A percentile compares a stretch with the other conserved stretches of the same genome.
These are phyloP conservation scores for Ivindomyrus marchei DNA, from an alignment of 2,113 vertebrate species.

Conservation along the genomic window DNA sequence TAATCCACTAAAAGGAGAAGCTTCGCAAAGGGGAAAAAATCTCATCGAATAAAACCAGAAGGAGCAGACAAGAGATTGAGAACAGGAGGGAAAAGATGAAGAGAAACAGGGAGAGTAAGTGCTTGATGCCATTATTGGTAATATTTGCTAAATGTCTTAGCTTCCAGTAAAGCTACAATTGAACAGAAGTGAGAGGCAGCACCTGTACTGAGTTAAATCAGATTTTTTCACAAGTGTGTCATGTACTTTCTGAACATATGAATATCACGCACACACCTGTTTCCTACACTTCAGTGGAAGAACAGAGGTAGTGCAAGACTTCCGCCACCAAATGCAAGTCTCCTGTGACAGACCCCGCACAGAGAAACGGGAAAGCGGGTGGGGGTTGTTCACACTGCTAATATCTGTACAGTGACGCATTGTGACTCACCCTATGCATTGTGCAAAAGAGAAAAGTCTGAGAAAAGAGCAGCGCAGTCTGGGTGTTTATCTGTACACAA, in stretches of 20 bases:
- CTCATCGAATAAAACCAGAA: background rate
- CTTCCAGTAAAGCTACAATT: background rate
- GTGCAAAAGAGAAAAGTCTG: background rate
- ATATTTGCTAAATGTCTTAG: background rate
- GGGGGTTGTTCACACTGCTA: background rate
- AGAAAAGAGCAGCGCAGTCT: background rate
- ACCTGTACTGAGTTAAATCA: background rate
- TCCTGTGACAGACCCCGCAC: background rate
- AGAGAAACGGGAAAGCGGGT: background rate
- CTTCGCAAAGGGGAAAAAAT: background rate
- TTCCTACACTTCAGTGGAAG: background rate
- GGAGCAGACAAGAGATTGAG: background rate
- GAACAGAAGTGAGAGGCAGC: background rate
- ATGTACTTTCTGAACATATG: background rate
- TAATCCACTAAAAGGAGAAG: background rate
- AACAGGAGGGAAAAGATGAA: background rate
- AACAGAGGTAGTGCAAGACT: background rate
- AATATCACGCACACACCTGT: background rate
- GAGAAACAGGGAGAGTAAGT: background rate
- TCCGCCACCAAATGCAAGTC: background rate
- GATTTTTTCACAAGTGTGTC: background rate
- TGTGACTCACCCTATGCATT: constrained; percentile 3
- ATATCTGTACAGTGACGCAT: background rate
- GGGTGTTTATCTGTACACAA: background rate
- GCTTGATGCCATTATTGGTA: background rate